Base-by-base conservation (phyloP, 1,140 invertebrate genomes). In the Achatina immaculata region DNA sequence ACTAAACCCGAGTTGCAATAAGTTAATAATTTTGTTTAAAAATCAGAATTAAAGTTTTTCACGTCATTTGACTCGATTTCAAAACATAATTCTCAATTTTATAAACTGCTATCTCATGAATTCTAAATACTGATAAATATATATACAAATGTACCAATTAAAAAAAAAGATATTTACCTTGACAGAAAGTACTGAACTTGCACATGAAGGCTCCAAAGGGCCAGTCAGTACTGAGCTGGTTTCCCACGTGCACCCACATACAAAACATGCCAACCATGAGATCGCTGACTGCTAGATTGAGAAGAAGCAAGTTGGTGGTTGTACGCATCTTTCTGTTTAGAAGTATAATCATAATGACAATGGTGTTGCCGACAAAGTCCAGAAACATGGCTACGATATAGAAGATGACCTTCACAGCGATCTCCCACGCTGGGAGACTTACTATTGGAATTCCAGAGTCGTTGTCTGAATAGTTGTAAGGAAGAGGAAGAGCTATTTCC, bases 221-320 rank as follows among this genome's bases (percentile, higher is more conserved):
- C 89, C 89, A 90, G 34, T 86, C 76, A 9, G 81, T 36, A 11
- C 83, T 83, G 42, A 89, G 82, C 73, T 84, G 83, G 19, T 83
- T 84, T 4, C 92, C 89, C 11, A 93, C 80, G 75, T 92, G 92
- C 6, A 92, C 88, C 92, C 92, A 93, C 91, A 92, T 92, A 69
- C 92, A 92, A 31, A 89, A 90, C 1, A 89, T 19, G 0, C 90
- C 90, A 31, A 93, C 84, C 28, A 99, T 90, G 38, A 99, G 93
- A 90, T 99, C 98, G 0, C 96, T 97, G 55, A 99, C 92, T 2
- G 97, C 97, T 86, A 99, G 92, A 88, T 95, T 96, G 89, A 97
- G 97, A 45, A 98, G 93, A 88, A 98, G 98, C 87, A 96, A 97
- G 89, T 98, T 98, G 69, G 93, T 94, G 11, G 87, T 88, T 69